Conservation (phyloP, 2,113 vertebrate genomes). For the Cacatua alba region DNA sequence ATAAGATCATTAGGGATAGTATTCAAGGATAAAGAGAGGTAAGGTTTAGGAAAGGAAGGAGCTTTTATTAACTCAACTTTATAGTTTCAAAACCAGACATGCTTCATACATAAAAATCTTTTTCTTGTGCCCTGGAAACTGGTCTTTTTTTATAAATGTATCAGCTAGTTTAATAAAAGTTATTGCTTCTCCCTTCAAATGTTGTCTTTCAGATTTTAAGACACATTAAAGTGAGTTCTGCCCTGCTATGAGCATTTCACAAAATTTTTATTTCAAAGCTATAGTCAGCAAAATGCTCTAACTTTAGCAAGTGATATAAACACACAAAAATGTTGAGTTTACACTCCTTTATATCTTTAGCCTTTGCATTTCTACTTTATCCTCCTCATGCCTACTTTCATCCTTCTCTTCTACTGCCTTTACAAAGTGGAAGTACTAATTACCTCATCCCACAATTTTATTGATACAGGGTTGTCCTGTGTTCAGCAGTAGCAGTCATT, state of each 20-base stretch:
- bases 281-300: constrained; percentile 49
- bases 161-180: constrained; percentile 65
- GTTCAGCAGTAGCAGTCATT: too few relatives aligned
- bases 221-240: constrained; percentile 57
- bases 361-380: background rate
- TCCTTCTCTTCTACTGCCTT: constrained; percentile 38
- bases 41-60: constrained; percentile 18
- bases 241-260: constrained; percentile 42
- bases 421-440: constrained; percentile 65
- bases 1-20: constrained; percentile 30
- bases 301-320: constrained; percentile 13
- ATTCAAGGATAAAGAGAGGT: constrained; percentile 9
- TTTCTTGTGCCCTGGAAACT: constrained; percentile 43
- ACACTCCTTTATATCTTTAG: constrained; percentile 23
- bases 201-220: constrained; percentile 51
- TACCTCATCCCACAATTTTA: constrained; percentile 41
- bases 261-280: constrained; percentile 54
- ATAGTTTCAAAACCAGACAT: constrained; percentile 37
- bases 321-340: constrained; percentile 58
- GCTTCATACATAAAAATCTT: constrained; percentile 58
- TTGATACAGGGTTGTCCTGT: constrained; percentile 19
- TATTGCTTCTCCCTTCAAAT: constrained; percentile 55
- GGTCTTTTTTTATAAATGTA: constrained; percentile 54
- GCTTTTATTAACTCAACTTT: constrained; percentile 48
- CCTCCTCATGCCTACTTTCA: constrained; percentile 23